Conservation (phyloP, 1,140 invertebrate species). For the Leguminivora glycinivorella region DNA sequence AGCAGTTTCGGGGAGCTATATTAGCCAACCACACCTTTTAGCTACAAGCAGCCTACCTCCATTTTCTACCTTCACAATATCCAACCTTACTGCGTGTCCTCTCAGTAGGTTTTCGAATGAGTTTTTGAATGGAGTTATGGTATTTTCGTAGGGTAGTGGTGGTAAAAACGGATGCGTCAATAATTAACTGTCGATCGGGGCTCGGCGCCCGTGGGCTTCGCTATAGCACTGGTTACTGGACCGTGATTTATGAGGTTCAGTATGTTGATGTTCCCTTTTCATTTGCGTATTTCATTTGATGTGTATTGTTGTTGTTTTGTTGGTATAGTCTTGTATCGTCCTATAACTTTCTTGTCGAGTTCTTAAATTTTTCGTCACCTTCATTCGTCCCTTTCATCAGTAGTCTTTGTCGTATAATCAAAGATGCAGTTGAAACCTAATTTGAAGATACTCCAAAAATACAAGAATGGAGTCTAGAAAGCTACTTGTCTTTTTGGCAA, state of each 20-base stretch:
- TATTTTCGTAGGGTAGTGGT: constrained; percentile 43
- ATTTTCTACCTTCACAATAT: neutral
- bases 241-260: neutral
- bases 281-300: no score
- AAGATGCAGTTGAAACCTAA: no score
- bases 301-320: no score
- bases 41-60: neutral
- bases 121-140: neutral
- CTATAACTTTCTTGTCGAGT: no score
- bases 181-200: constrained; percentile 73
- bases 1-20: constrained; percentile 60
- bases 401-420: no score
- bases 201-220: constrained; percentile 64
- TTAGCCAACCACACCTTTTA: constrained; percentile 57
- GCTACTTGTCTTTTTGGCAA: no score
- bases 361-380: no score
- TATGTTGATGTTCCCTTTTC: neutral
- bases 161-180: constrained; percentile 76
- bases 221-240: constrained; percentile 16
- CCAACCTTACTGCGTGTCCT: neutral
- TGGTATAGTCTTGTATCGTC: no score
- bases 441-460: no score
- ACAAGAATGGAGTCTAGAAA: no score
- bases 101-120: neutral
- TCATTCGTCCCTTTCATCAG: no score